phyloP scores from a whole-genome alignment of 2,113 vertebrate species.

The Nanorana parkeri region DNA sequence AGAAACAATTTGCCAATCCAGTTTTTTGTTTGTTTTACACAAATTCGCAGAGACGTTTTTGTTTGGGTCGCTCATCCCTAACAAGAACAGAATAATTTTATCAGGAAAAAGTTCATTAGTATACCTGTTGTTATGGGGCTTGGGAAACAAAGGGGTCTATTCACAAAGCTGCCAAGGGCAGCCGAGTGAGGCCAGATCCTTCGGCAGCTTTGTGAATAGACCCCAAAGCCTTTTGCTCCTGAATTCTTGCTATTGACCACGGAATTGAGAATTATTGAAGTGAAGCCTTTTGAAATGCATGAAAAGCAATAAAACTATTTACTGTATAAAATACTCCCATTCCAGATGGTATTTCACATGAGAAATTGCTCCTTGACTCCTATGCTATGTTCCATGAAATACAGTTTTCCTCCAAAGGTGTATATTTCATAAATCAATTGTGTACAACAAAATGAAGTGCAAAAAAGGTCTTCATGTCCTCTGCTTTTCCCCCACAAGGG shows the following conservation, averaged over 20 bases:
- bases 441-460: slow-evolving; percentile 9
- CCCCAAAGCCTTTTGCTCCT: too few species aligned
- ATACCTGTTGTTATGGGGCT: neutral
- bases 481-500: neutral
- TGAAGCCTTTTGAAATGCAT: slow-evolving; percentile 23
- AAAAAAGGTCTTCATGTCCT: slow-evolving; percentile 16
- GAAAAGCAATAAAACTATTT: slow-evolving; percentile 45
- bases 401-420: slow-evolving; percentile 39
- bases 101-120: neutral
- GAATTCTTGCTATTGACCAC: slow-evolving; percentile 2
- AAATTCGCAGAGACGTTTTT: too few species aligned
- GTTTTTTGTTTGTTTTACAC: too few species aligned
- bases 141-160: neutral
- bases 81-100: neutral
- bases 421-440: slow-evolving; percentile 49
- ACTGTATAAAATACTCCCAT: slow-evolving; percentile 43
- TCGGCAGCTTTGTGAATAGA: too few species aligned
- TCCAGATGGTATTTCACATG: slow-evolving; percentile 18
- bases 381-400: slow-evolving; percentile 45
- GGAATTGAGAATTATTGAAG: slow-evolving; percentile 27
- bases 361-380: slow-evolving; percentile 35
- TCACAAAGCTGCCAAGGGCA: too few species aligned
- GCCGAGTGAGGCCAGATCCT: too few species aligned
- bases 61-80: too few species aligned
- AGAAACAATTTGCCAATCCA: too few species aligned